Evolutionary conservation across 2,797 vertebrate genomes (phyloP).

Genomic region (Scleropages formosus): DNA sequence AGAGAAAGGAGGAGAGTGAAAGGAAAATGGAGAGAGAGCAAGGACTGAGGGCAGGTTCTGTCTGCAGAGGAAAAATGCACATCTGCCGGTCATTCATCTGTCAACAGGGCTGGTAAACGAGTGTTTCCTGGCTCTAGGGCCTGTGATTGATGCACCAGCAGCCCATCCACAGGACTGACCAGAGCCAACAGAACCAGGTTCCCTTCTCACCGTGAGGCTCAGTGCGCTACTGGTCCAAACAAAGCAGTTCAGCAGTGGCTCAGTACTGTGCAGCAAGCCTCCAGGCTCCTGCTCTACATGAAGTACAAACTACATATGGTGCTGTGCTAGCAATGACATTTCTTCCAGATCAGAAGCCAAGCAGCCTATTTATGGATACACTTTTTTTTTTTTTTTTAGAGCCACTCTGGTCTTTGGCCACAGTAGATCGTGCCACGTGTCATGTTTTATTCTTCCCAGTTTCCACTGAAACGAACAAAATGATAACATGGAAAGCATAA

Average conservation of each 20-base stretch:
- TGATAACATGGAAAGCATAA: no score
- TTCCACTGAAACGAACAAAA: no score
- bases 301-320: not conserved
- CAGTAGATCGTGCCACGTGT: not conserved
- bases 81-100: not conserved
- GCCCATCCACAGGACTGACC: not conserved
- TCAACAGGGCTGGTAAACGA: not conserved
- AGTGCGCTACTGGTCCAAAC: not conserved
- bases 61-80: not conserved
- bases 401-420: not conserved
- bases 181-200: not conserved
- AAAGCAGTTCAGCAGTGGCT: not conserved
- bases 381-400: not conserved
- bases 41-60: not conserved
- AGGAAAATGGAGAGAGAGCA: not conserved
- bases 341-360: not conserved
- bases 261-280: not conserved
- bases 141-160: not conserved
- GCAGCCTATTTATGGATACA: not conserved
- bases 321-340: not conserved
- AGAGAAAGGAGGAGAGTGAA: no score
- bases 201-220: not conserved
- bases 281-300: not conserved
- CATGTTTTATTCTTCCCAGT: no score
- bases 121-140: not conserved